Base-by-base conservation (phyloP, 1,140 invertebrate species). In the Cheumatopsyche charites region DNA sequence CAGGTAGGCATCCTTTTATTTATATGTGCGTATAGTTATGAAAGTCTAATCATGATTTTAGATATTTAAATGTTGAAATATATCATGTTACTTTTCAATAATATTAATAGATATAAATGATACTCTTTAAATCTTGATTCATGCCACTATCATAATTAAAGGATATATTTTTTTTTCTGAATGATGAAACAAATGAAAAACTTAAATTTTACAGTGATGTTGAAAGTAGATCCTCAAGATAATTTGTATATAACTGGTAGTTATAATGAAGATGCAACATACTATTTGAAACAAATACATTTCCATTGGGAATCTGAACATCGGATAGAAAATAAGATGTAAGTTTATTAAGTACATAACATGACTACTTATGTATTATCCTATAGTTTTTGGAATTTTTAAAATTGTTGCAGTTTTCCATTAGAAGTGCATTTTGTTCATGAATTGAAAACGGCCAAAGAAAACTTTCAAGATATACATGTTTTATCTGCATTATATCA, bases 221-320 rank as follows among this genome's bases (percentile, higher is more conserved):
- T 75, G n/a, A 47, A 36, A 9, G 29, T 75, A 12, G 29, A 72
- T 47, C n/a, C 63, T 7, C 12, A 23, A 2, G 66, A 72, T 21
- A 21, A 72, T 69, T 13, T 72, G 17, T 65, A 70, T 43, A 19
- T 66, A 6, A 43, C 12, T 15, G 73, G 70, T 11, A 70, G 73
- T n/a, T 3, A n/a, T n/a, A 63, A 45, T 45, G 7, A 65, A n/a
- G 68, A 42, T 0, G 70, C 43, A 47, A 72, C 55, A 58, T 75
- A 63, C 25, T 4, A 26, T 12, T 26, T 75, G 21, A 41, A 65
- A 25, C 70, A 75, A 47, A 69, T 75, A 19, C 73, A 75, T 23
- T 75, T 75, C 21, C 73, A 75, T 36, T 75, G 73, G 73, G 36
- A 69, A 65, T 75, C 73, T 11, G 73, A 75, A 41, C 73, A 75